phyloP scores from a whole-genome alignment of 2,797 vertebrate species.

The Hafferia zeledoni region DNA sequence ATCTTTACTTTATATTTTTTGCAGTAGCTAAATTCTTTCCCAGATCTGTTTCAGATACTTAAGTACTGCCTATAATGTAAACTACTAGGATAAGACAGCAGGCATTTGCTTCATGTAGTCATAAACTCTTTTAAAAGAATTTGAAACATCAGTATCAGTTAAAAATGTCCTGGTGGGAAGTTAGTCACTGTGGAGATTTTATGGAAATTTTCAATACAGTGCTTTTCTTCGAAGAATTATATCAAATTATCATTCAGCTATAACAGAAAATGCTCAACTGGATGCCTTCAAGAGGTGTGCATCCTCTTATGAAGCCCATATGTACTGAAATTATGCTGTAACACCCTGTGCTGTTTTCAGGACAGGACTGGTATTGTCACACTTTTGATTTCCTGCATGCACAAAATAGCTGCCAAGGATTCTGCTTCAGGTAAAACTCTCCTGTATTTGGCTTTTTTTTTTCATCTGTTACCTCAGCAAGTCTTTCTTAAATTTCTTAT shows the following conservation, averaged over 20 bases:
- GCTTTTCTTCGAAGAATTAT: slow-evolving; percentile 3
- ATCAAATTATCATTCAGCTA: neutral
- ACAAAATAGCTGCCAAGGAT: neutral
- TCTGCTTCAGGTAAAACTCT: neutral
- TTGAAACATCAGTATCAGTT: slow-evolving; percentile 23
- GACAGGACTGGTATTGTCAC: neutral
- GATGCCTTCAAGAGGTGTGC: neutral
- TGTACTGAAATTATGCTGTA: neutral
- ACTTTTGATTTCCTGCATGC: neutral
- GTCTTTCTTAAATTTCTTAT: neutral
- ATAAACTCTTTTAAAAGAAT: neutral
- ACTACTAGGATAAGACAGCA: slow-evolving; percentile 20
- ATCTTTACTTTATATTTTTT: neutral
- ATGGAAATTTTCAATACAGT: neutral
- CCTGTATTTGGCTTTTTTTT: neutral
- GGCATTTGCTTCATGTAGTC: slow-evolving; percentile 10
- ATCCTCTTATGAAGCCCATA: neutral
- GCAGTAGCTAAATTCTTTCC: neutral
- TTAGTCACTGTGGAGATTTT: neutral
- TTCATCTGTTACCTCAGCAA: neutral
- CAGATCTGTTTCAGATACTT: slow-evolving; percentile 19
- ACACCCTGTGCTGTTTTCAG: neutral
- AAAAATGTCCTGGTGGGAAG: neutral
- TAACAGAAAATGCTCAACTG: neutral
- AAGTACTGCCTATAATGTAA: neutral